Evolutionary conservation across 2,113 vertebrate genomes (phyloP).

Genomic region (Patagioenas fasciata): DNA sequence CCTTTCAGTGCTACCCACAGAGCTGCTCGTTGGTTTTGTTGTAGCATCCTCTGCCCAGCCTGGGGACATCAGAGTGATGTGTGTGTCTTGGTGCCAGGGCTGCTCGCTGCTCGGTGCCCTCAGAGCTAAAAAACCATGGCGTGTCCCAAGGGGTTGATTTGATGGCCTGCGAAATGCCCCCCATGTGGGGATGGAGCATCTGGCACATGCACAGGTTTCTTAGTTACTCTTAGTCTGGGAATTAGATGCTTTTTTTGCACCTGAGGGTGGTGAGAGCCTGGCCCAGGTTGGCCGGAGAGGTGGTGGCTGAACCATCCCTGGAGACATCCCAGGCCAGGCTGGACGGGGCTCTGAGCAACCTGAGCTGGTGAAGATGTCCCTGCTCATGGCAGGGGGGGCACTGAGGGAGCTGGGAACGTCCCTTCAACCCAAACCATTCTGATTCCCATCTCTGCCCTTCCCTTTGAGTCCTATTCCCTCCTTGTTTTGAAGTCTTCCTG

Average conservation of each 20-base stretch:
- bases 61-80: not conserved
- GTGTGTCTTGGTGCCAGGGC: not conserved
- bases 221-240: not conserved
- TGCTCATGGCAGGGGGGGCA: too few species aligned
- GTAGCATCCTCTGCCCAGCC: not conserved
- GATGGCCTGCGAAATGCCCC: not conserved
- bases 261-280: too few species aligned
- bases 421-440: too few species aligned
- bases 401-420: too few species aligned
- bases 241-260: not conserved
- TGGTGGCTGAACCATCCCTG: too few species aligned
- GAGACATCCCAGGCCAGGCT: too few species aligned
- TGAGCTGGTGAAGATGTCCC: too few species aligned
- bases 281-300: too few species aligned
- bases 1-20: not conserved
- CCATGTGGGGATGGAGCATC: not conserved
- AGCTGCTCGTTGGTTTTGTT: not conserved
- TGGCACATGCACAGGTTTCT: rapidly evolving
- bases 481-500: not conserved
- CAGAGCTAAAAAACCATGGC: not conserved
- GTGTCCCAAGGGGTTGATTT: not conserved
- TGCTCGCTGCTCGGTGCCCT: not conserved
- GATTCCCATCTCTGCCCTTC: not conserved
- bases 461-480: not conserved
- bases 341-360: too few species aligned